A percentile compares a stretch with the other conserved stretches of the same genome.
These are phyloP conservation scores for Spea bombifrons DNA, from an alignment of 2,113 vertebrate genomes.

Conservation along the genomic window DNA sequence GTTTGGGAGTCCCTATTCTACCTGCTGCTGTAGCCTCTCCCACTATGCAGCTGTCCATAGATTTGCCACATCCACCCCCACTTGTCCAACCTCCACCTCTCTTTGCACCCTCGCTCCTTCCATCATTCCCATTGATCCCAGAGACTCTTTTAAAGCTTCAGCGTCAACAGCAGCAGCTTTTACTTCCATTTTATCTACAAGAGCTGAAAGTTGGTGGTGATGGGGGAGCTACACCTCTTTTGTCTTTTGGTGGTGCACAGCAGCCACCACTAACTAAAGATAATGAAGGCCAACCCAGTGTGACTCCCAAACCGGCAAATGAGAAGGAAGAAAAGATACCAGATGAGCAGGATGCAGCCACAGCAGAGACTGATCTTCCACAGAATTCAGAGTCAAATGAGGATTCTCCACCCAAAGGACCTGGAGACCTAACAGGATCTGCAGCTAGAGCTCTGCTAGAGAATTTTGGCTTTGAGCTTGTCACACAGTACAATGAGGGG, in stretches of 20 bases:
- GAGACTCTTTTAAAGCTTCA: constrained; percentile 65
- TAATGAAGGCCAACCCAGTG: constrained; percentile 30
- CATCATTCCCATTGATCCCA: constrained; percentile 59
- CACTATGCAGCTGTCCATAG: constrained; percentile 55
- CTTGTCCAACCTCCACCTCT: constrained; percentile 53
- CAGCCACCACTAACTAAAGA: constrained; percentile 27
- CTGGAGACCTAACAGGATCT: constrained; percentile 53
- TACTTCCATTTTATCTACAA: constrained; percentile 66
- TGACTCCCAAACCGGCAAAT: constrained; percentile 27
- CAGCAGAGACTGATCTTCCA: constrained; percentile 25
- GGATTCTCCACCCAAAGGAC: constrained; percentile 10
- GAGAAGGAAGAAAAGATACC: constrained; percentile 23
- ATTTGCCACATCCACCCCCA: constrained; percentile 56
- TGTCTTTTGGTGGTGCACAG: constrained; percentile 50
- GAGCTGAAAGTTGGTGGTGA: constrained; percentile 64
- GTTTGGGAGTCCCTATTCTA: constrained; percentile 33
- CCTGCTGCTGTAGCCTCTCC: constrained; percentile 49
- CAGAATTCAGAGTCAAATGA: constrained; percentile 15
- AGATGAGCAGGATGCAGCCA: constrained; percentile 31
- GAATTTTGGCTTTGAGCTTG: constrained; percentile 66
- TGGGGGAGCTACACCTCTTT: constrained; percentile 53
- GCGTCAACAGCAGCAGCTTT: constrained; percentile 61
- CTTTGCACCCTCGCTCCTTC: constrained; percentile 60
- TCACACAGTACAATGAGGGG: constrained; percentile 67
- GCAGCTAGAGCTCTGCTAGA: constrained; percentile 64